Conservation (phyloP, 2,113 vertebrate genomes). For the Dascyllus trimaculatus region DNA sequence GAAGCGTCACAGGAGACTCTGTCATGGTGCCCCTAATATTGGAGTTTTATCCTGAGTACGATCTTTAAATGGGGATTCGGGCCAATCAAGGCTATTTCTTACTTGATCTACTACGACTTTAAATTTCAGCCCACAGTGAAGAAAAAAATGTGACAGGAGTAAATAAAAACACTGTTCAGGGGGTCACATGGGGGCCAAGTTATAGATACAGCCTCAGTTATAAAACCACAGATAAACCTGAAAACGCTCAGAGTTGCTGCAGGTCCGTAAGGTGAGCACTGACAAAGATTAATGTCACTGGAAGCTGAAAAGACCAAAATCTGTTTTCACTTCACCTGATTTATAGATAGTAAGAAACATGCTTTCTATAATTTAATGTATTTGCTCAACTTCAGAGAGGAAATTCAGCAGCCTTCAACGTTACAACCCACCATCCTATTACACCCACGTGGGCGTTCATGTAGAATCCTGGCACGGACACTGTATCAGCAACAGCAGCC, state of each 20-base stretch:
- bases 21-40: too few relatives aligned
- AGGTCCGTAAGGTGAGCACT: background rate
- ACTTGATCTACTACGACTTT: too few relatives aligned
- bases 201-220: background rate
- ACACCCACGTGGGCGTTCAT: conserved; percentile 23
- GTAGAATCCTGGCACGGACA: conserved; percentile 32
- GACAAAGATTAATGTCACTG: background rate
- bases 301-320: conserved; percentile 18
- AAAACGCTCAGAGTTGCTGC: background rate
- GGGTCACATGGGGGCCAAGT: too few relatives aligned
- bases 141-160: too few relatives aligned
- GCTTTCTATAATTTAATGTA: background rate
- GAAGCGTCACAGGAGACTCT: too few relatives aligned
- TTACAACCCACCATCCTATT: conserved; percentile 26
- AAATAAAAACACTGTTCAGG: too few relatives aligned
- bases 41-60: too few relatives aligned
- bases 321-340: conserved; percentile 38
- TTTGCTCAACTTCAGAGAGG: conserved; percentile 17
- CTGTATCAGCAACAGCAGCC: conserved; percentile 32
- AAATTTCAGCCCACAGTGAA: too few relatives aligned
- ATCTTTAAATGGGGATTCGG: too few relatives aligned
- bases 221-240: background rate
- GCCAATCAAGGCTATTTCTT: too few relatives aligned
- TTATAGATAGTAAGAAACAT: conserved; percentile 16
- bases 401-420: conserved; percentile 6